These are phyloP conservation scores for Drosophila pandora DNA, from an alignment of 1,140 invertebrate species.

Conservation along the genomic window DNA sequence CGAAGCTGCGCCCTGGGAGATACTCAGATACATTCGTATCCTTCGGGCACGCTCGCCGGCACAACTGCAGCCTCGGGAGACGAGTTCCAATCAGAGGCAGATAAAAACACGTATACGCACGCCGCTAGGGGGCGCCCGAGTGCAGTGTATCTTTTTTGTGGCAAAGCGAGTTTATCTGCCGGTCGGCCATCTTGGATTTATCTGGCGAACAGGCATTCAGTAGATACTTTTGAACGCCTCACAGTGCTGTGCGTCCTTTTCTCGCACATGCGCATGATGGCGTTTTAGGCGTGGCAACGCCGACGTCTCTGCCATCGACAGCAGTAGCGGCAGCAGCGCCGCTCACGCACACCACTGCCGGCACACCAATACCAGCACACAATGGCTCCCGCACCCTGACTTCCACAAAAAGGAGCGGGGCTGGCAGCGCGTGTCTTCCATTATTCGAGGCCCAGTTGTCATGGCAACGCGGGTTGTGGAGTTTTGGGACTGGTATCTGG, in stretches of 20 bases:
- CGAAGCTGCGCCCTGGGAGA: constrained; percentile 39
- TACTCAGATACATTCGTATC: constrained; percentile 28
- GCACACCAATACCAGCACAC: constrained; percentile 56
- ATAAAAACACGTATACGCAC: constrained; percentile 28
- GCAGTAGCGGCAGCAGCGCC: constrained; percentile 34
- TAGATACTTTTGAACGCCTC: constrained; percentile 27
- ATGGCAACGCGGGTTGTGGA: constrained; percentile 35
- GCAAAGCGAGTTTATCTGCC: constrained; percentile 51
- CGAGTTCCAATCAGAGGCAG: constrained; percentile 41
- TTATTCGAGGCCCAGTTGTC: constrained; percentile 49
- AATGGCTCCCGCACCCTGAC: constrained; percentile 1
- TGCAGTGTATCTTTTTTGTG: constrained; percentile 9
- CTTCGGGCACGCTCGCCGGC: constrained; percentile 19
- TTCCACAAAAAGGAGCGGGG: constrained; percentile 14
- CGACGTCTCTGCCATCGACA: constrained; percentile 30
- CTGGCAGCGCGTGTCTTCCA: constrained; percentile 64
- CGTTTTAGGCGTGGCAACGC: constrained; percentile 64
- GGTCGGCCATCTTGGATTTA: constrained; percentile 74
- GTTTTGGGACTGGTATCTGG: neutral
- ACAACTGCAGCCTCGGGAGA: constrained; percentile 38
- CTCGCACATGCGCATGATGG: constrained; percentile 67
- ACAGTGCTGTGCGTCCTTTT: constrained; percentile 62
- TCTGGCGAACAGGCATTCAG: constrained; percentile 49
- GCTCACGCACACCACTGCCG: constrained; percentile 60
- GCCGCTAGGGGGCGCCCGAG: constrained; percentile 28